Evolutionary conservation across 2,888 invertebrate genomes (phyloP).

Genomic region (Oegoconia quadripuncta): DNA sequence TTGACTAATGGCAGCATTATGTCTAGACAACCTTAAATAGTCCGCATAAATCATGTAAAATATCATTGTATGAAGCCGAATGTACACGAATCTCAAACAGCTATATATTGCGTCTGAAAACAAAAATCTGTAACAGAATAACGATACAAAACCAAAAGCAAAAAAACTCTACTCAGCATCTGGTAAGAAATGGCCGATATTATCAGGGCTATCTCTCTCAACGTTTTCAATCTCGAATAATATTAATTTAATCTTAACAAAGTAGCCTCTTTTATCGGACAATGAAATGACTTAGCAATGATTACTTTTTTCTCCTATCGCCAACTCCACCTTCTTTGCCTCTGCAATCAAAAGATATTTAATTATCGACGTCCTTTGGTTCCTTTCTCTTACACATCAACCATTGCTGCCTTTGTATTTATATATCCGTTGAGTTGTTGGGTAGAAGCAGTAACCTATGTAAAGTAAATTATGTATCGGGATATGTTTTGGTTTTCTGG

Average conservation of each 20-base stretch:
- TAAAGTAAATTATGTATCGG: not conserved
- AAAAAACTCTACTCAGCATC: conserved; percentile 3
- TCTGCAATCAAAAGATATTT: conserved; percentile 2
- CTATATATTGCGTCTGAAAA: not conserved
- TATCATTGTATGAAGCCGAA: no score
- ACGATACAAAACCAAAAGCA: not conserved
- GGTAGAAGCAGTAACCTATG: conserved; percentile 15
- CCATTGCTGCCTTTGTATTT: conserved; percentile 1
- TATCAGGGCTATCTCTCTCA: conserved; percentile 20
- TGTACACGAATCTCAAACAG: no score
- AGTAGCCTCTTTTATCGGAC: conserved; percentile 51
- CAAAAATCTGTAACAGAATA: not conserved
- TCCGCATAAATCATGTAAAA: no score
- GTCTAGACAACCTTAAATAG: no score
- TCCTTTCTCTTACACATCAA: not conserved
- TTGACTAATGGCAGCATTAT: no score
- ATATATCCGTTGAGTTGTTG: not conserved
- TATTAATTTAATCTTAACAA: conserved; percentile 51
- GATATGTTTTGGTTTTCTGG: conserved; percentile 4
- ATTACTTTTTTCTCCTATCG: conserved; percentile 42
- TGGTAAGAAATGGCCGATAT: conserved; percentile 16
- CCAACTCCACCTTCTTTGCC: conserved; percentile 11
- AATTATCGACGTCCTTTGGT: not conserved
- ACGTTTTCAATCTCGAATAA: conserved; percentile 36
- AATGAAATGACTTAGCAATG: conserved; percentile 57